Evolutionary conservation across 2,888 invertebrate genomes (phyloP), one percentile per base, ranked within the genome.

Genomic region (Cordylochernes scorpioides): DNA sequence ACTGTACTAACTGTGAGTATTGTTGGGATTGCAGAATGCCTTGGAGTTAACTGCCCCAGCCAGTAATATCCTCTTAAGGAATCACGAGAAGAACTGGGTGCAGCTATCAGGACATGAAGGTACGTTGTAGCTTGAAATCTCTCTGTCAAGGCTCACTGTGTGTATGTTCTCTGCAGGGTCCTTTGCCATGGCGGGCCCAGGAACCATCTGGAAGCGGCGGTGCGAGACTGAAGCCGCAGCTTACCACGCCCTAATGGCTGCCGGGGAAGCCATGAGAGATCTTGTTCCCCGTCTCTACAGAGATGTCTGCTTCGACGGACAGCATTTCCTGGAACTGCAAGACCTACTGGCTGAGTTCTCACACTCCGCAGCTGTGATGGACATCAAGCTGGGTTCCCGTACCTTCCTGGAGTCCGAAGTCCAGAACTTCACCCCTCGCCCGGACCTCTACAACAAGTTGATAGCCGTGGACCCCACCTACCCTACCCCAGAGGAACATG

Each of bases 401-500:
- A 94, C 91, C 13, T 94, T 91, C 54, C 62, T 88, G 21, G 91
- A 94, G 54, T 71, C 72, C 3, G 94, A 94, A 60, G 91, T 91
- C 22, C 68, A 68, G 48, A 91, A 88, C 49, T 68, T 67, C 15
- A 67, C 66, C 25, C 68, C 77, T 12, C 64, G 91, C 27, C 49
- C 63, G 3, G 94, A 94, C 56, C 61, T 94, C 18, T 94, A 86
- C 53, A 69, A 78, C 44, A 94, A 94, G 61, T 91, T 94, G 88
- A 64, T 88, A 21, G 68, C 72, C 5, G 65, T 94, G 10, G 84
- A 91, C 51, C 71, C 75, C 0, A 60, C 54, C 31, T 84, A 80
- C 2, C 86, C 88, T 14, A 82, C 75, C 5, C 58, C 60, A 28
- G 70, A 72, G 33, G 94, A 94, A 51, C 71, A 74, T 49, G 60